A percentile compares a stretch with the other conserved stretches of the same genome.
phyloP scores from a whole-genome alignment of 2,797 vertebrate genomes.

The Vespertilio murinus region DNA sequence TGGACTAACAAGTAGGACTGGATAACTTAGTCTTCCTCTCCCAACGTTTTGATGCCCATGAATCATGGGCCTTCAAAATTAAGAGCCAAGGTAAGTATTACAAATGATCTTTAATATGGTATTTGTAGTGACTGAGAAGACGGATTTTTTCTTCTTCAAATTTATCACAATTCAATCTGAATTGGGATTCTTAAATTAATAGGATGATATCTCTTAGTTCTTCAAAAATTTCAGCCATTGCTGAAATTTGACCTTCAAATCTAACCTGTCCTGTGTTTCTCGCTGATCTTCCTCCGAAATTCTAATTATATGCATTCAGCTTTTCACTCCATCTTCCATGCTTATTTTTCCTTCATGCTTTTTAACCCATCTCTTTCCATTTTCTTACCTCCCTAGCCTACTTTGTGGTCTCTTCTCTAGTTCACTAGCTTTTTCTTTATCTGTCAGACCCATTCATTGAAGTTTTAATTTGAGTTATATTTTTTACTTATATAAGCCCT shows the following conservation, averaged over 20 bases:
- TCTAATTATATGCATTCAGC: neutral
- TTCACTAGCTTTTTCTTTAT: constrained; percentile 19
- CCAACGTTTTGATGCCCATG: neutral
- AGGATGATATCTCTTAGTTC: neutral
- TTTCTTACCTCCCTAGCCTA: neutral
- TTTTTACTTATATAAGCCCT: neutral
- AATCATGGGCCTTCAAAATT: neutral
- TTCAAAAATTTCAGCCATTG: neutral
- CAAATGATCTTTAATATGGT: neutral
- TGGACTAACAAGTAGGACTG: neutral
- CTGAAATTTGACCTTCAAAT: too few relatives aligned
- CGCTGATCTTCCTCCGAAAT: neutral
- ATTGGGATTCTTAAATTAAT: neutral
- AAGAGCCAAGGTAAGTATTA: constrained; percentile 17
- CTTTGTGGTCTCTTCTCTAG: neutral
- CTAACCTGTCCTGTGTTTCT: neutral
- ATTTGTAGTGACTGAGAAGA: neutral
- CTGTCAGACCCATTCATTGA: neutral
- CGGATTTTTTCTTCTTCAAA: neutral
- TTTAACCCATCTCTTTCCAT: neutral
- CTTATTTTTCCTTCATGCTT: neutral
- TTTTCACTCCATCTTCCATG: neutral
- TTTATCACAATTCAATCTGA: neutral
- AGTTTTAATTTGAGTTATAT: neutral
- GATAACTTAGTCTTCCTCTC: neutral